Percentiles rank a stretch among this genome's conserved stretches.
Conservation (phyloP, 2,888 invertebrate genomes). For the Tortricodes alternella region DNA sequence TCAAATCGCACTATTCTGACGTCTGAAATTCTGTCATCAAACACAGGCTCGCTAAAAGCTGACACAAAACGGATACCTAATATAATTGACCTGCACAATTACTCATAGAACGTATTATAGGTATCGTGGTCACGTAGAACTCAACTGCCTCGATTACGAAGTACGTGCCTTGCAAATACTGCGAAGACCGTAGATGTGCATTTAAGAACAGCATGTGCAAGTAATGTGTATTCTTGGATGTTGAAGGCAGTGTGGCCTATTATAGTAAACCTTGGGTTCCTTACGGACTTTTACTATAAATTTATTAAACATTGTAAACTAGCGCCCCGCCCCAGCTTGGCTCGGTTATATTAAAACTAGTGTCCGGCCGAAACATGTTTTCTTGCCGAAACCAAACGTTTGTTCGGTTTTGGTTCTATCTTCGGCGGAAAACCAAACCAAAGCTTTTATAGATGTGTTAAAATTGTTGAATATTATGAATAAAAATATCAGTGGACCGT, state of each 20-base stretch:
- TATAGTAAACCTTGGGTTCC: constrained; percentile 8
- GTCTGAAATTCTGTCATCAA: no score
- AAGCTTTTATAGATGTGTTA: no score
- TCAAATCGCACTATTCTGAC: no score
- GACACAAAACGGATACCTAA: constrained; percentile 11
- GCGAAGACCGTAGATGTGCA: constrained; percentile 1
- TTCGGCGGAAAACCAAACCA: no score
- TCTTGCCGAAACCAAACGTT: no score
- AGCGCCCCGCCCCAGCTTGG: no score
- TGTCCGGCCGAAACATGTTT: no score
- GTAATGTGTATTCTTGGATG: constrained; percentile 11
- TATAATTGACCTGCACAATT: constrained; percentile 18
- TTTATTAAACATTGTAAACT: no score
- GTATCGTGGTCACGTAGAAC: constrained; percentile 27
- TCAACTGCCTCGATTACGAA: constrained; percentile 12
- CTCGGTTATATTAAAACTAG: no score
- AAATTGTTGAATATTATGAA: no score
- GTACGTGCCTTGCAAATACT: constrained; percentile 21
- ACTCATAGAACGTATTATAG: constrained; percentile 15
- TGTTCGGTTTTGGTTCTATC: no score
- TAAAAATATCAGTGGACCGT: no score
- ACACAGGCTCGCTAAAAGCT: constrained; percentile 12
- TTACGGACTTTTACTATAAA: not conserved
- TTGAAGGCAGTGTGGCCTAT: constrained; percentile 12
- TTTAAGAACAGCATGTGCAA: constrained; percentile 16